These are phyloP conservation scores for Ridgeia piscesae DNA, from an alignment of 1,140 invertebrate species.

Conservation along the genomic window DNA sequence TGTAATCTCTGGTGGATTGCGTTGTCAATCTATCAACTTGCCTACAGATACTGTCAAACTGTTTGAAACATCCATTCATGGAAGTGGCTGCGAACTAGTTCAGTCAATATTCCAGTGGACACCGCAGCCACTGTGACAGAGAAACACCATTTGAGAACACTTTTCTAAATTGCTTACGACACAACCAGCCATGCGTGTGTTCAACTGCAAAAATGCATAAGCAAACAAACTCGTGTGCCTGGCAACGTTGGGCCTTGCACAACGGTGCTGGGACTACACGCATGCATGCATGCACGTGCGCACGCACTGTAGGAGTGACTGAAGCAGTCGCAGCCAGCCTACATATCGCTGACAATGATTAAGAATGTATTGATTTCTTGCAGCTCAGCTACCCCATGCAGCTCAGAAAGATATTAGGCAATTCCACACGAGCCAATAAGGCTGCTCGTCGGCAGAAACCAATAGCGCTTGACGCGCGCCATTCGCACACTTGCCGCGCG, in stretches of 20 bases:
- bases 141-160: not conserved
- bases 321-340: not conserved
- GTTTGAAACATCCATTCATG: not conserved
- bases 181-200: not conserved
- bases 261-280: not conserved
- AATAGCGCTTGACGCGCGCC: not conserved
- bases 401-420: conserved; percentile 1
- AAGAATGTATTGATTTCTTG: conserved; percentile 6
- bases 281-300: not conserved
- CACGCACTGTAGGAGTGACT: not conserved
- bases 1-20: no score
- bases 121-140: not conserved
- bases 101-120: not conserved
- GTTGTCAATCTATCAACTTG: no score
- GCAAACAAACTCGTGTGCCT: no score
- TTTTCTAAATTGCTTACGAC: not conserved
- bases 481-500: not conserved
- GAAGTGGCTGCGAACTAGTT: not conserved
- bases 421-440: not conserved
- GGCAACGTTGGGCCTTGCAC: no score
- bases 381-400: not conserved
- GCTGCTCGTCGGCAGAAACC: not conserved
- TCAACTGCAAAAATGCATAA: not conserved
- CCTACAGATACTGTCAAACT: no score
- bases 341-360: conserved; percentile 5